These are phyloP conservation scores for Clytia hemisphaerica DNA, from an alignment of 30 jellyfish, hydroid and myxozoan species.

Conservation along the genomic window DNA sequence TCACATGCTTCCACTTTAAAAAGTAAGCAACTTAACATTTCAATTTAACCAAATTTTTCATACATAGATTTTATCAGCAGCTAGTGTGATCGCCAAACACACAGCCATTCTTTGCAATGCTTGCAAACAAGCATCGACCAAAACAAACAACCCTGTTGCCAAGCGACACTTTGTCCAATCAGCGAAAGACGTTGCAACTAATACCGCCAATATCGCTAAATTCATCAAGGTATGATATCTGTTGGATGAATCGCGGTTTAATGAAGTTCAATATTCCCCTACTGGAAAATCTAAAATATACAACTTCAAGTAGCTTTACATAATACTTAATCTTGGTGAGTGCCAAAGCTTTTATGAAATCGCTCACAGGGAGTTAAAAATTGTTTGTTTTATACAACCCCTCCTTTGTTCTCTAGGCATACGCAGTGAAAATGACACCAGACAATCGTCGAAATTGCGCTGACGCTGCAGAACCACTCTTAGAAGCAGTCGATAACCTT, in stretches of 20 bases:
- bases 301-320: too few relatives aligned
- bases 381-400: too few relatives aligned
- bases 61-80: constrained; percentile 93
- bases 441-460: constrained; percentile 58
- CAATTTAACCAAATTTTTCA: too few relatives aligned
- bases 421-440: constrained; percentile 73
- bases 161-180: constrained; percentile 95
- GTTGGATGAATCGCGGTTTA: too few relatives aligned
- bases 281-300: too few relatives aligned
- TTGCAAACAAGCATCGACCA: constrained; percentile 89
- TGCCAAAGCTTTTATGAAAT: too few relatives aligned
- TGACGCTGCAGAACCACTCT: constrained; percentile 70
- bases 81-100: constrained; percentile 90
- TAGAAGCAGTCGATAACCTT: constrained; percentile 88
- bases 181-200: constrained; percentile 92
- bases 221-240: constrained; percentile 57
- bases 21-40: too few relatives aligned
- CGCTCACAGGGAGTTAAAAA: too few relatives aligned
- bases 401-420: too few relatives aligned
- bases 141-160: constrained; percentile 96
- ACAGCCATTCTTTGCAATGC: constrained; percentile 95
- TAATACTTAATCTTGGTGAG: too few relatives aligned
- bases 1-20: neutral
- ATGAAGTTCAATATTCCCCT: too few relatives aligned
- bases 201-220: constrained; percentile 79